phyloP scores from a whole-genome alignment of 2,888 invertebrate species.

The Acanthopleura granulata region DNA sequence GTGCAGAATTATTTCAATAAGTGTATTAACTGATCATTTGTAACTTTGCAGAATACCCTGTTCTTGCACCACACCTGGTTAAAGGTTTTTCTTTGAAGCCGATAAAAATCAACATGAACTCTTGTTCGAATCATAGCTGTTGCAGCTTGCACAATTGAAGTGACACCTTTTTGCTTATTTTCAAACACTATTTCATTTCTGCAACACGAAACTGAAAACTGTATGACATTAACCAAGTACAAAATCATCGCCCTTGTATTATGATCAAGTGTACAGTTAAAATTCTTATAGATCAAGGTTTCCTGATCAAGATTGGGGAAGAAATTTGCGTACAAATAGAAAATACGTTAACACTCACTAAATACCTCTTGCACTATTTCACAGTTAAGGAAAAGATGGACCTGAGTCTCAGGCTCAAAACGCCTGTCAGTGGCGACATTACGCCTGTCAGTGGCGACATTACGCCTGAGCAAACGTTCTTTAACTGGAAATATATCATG shows the following conservation, averaged over 20 bases:
- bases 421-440: too few species aligned
- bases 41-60: neutral
- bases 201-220: neutral
- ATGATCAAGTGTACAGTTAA: neutral
- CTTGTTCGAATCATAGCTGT: neutral
- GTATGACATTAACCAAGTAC: neutral
- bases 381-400: slow-evolving; percentile 1
- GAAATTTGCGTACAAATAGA: too few species aligned
- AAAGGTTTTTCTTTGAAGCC: neutral
- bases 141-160: neutral
- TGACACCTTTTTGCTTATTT: neutral
- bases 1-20: too few species aligned
- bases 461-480: neutral
- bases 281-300: neutral
- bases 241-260: neutral
- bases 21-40: neutral
- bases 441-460: neutral
- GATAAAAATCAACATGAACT: neutral
- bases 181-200: neutral
- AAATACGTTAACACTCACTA: neutral
- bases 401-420: slow-evolving; percentile 3
- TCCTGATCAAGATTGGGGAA: too few species aligned
- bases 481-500: slow-evolving; percentile 1
- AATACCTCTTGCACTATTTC: neutral
- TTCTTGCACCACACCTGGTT: neutral